These are phyloP conservation scores for Acanthosoma haemorrhoidale DNA, from an alignment of 2,888 invertebrate genomes.

Conservation along the genomic window DNA sequence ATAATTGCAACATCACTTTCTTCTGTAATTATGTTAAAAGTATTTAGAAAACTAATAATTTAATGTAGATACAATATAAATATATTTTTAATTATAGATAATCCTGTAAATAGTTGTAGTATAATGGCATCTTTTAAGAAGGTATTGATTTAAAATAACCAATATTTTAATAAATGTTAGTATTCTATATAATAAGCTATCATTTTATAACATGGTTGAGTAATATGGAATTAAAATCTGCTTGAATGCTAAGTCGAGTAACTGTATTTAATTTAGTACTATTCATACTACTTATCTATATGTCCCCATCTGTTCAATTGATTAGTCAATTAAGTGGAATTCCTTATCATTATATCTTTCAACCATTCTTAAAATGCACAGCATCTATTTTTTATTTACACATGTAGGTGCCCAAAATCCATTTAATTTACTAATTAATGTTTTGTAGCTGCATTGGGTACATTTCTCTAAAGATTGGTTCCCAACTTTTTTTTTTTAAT, in stretches of 20 bases:
- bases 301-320: background rate
- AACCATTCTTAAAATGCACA: background rate
- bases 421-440: background rate
- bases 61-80: constrained; percentile 25
- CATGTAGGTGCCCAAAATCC: background rate
- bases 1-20: background rate
- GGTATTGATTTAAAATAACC: constrained; percentile 4
- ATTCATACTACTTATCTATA: background rate
- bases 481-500: no score
- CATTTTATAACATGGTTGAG: background rate
- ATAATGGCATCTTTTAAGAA: background rate
- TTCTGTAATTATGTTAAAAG: constrained; percentile 12
- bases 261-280: background rate
- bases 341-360: background rate
- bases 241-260: background rate
- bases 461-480: no score
- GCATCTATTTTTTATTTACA: background rate
- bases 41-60: background rate
- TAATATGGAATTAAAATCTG: background rate
- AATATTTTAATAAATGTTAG: constrained; percentile 11
- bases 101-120: constrained; percentile 26
- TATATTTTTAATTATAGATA: constrained; percentile 25
- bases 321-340: background rate
- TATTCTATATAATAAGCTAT: background rate
- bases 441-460: background rate